phyloP scores from a whole-genome alignment of 2,113 vertebrate genomes.

The Dascyllus trimaculatus region DNA sequence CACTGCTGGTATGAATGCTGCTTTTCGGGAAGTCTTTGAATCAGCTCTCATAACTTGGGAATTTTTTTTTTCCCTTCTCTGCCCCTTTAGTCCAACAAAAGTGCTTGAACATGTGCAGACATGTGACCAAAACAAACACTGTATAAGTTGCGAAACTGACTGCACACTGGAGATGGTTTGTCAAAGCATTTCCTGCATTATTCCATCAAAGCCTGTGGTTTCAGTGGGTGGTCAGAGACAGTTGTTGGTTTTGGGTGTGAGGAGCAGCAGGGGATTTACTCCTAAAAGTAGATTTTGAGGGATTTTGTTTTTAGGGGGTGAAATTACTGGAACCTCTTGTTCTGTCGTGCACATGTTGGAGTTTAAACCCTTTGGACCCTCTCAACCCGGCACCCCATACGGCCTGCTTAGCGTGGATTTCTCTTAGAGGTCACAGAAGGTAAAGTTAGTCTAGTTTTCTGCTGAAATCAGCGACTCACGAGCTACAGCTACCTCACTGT shows the following conservation, averaged over 20 bases:
- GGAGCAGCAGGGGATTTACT: slow-evolving; percentile 67
- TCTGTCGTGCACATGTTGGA: slow-evolving; percentile 47
- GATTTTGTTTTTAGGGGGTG: slow-evolving; percentile 66
- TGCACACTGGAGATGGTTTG: slow-evolving; percentile 1
- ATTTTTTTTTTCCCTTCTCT: not conserved
- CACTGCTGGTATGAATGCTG: slow-evolving; percentile 1
- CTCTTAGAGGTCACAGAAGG: not conserved
- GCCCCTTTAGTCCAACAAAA: not conserved
- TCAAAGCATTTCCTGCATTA: slow-evolving; percentile 28
- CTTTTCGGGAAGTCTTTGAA: slow-evolving; percentile 11
- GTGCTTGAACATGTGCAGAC: not conserved
- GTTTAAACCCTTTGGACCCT: slow-evolving; percentile 56
- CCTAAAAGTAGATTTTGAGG: slow-evolving; percentile 72
- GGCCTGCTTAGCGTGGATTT: not conserved
- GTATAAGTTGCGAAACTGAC: slow-evolving; percentile 25
- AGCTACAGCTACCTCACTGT: not conserved
- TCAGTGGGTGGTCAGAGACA: slow-evolving; percentile 58
- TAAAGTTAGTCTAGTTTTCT: not conserved
- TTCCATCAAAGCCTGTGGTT: slow-evolving; percentile 40
- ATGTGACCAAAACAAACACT: slow-evolving; percentile 13
- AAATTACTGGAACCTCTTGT: slow-evolving; percentile 41
- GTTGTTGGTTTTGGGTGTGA: slow-evolving; percentile 77
- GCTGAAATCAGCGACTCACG: not conserved
- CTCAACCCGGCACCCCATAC: slow-evolving; percentile 4
- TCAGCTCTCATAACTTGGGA: slow-evolving; percentile 1